Evolutionary conservation across 2,797 vertebrate genomes (phyloP).

Genomic region (Hippopotamyrus pictus): DNA sequence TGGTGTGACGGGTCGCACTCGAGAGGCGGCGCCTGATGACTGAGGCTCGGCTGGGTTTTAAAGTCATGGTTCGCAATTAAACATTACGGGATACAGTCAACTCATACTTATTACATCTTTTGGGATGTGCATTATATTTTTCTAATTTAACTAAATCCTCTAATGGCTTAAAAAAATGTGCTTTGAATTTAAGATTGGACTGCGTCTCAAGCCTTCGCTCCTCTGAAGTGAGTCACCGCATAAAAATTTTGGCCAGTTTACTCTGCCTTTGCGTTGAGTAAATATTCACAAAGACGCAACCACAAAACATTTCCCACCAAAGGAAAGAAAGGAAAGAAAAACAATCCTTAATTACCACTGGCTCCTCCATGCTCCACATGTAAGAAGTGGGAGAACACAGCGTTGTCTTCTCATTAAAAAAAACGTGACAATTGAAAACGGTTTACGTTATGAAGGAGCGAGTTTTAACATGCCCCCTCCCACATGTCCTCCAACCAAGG

Average conservation of each 20-base stretch:
- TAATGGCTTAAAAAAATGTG: neutral
- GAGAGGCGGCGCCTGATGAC: neutral
- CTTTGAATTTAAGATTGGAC: slow-evolving; percentile 4
- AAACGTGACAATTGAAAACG: neutral
- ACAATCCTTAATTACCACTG: neutral
- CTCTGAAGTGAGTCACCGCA: neutral
- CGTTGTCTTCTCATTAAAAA: neutral
- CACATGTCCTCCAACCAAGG: neutral
- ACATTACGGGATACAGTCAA: neutral
- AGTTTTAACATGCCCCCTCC: neutral
- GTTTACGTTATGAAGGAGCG: neutral
- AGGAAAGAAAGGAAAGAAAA: neutral
- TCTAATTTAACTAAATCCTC: slow-evolving; percentile 3
- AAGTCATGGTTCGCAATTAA: neutral
- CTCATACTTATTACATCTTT: neutral
- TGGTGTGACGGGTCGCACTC: neutral
- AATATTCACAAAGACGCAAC: neutral
- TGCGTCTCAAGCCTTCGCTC: neutral
- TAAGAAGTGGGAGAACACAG: neutral
- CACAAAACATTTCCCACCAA: slow-evolving; percentile 3
- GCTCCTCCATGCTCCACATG: neutral
- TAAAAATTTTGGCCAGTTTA: neutral
- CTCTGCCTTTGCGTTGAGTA: neutral
- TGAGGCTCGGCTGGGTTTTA: neutral
- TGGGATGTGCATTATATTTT: neutral